These are phyloP conservation scores for Habropoda laboriosa DNA, from an alignment of 1,140 invertebrate genomes.

Conservation along the genomic window DNA sequence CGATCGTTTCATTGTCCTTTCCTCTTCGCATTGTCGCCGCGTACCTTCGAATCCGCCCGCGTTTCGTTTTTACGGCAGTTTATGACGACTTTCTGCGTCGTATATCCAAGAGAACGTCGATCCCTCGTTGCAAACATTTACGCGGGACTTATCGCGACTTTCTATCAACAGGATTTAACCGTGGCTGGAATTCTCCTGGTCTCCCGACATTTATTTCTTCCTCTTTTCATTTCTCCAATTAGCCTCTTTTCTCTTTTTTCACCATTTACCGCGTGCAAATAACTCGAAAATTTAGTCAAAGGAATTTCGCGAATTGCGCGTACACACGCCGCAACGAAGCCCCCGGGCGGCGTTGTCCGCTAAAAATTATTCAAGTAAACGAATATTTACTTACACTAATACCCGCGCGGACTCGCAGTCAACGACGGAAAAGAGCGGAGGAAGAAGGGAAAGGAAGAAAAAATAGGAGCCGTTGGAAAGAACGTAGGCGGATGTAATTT, in stretches of 20 bases:
- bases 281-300: not conserved
- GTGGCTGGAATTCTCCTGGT: not conserved
- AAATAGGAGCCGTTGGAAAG: slow-evolving; percentile 12
- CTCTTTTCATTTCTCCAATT: too few relatives aligned
- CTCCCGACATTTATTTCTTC: not conserved
- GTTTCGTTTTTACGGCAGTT: not conserved
- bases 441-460: not conserved
- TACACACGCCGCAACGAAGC: not conserved
- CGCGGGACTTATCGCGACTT: too few relatives aligned
- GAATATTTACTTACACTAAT: slow-evolving; percentile 9
- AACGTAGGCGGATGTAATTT: slow-evolving; percentile 46
- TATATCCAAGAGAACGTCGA: not conserved
- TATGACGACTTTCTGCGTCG: not conserved
- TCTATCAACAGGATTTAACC: not conserved
- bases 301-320: not conserved
- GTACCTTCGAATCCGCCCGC: not conserved
- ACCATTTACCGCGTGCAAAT: not conserved
- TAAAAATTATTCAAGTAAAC: slow-evolving; percentile 24
- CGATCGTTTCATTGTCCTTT: not conserved
- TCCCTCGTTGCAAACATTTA: not conserved
- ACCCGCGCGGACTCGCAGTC: not conserved
- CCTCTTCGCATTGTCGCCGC: too few relatives aligned
- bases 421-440: not conserved
- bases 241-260: too few relatives aligned
- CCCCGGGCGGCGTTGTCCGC: too few relatives aligned